Percentiles rank a stretch among this genome's conserved stretches.
phyloP scores from a whole-genome alignment of 1,140 invertebrate species.

The Idris sp. region DNA sequence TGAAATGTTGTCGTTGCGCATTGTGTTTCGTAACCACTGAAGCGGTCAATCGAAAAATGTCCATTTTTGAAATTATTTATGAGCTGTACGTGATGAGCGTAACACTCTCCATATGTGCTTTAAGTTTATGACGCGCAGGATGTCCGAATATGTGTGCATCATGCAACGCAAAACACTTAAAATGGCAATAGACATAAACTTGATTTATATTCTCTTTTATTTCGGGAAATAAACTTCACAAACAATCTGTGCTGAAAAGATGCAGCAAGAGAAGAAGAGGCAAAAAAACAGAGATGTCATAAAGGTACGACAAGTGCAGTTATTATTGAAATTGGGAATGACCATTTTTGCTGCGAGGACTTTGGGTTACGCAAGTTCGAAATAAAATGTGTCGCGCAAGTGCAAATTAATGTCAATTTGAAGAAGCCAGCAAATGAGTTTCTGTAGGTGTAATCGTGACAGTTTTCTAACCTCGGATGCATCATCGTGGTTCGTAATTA shows the following conservation, averaged over 20 bases:
- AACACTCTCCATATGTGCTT: no score
- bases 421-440: conserved; percentile 28
- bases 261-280: no score
- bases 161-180: no score
- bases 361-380: conserved; percentile 31
- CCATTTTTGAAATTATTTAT: conserved; percentile 39
- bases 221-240: conserved; percentile 37
- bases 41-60: conserved; percentile 7
- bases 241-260: conserved; percentile 3
- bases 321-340: conserved; percentile 47
- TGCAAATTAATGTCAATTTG: conserved; percentile 15
- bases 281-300: no score
- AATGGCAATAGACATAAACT: conserved; percentile 40
- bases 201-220: no score
- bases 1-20: conserved; percentile 32
- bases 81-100: conserved; percentile 14
- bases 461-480: conserved; percentile 18
- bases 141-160: no score
- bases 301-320: conserved; percentile 15
- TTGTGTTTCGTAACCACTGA: conserved; percentile 14
- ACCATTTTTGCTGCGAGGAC: conserved; percentile 33
- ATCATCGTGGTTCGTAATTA: conserved; percentile 30
- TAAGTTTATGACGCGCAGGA: no score
- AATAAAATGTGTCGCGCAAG: conserved; percentile 13
- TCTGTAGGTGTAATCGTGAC: conserved; percentile 48